Base-by-base conservation (phyloP, 2,888 invertebrate genomes). In the Panzeria rudis region DNA sequence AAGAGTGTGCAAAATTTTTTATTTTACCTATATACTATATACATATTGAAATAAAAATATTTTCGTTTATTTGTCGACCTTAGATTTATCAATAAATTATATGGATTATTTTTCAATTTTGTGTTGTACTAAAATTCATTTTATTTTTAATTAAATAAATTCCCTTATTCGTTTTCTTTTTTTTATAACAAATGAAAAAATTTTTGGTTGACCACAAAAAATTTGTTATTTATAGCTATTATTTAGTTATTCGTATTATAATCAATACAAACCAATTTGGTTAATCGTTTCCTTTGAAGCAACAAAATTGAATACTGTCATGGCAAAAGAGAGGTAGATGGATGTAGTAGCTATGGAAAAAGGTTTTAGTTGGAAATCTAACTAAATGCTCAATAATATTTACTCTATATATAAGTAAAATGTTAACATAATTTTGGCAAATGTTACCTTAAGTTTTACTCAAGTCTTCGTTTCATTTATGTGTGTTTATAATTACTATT, bases 181-280 rank as follows among this genome's bases (percentile, higher is more conserved):
- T 64, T 11, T 8, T 62, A 35, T 75, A 52, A 15, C 8, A 44
- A 35, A 44, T 66, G n/a, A 77, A 29, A 64, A 68, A 56, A 20
- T 35, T 59, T 20, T 47, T 69, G 47, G 50, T 69, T 69, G 13
- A 59, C 50, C 35, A 50, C 15, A 77, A 17, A 69, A n/a, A 71
- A 41, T 71, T 62, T 54, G 25, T 62, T 79, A 75, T 71, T 83
- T 75, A 79, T 69, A 50, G 56, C 54, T 35, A 64, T 64, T 64
- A 50, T 47, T 41, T 78, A 13, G 61, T 62, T 50, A 71, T 76
- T 54, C 56, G 25, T 56, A 41, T 72, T 71, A 69, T 50, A 69
- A 47, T 44, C 25, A 38, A 79, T 64, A 62, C 64, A 75, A 71
- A 56, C 47, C 69, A 64, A 15, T 75, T 50, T 52, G 35, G 1